A percentile compares a stretch with the other conserved stretches of the same genome.
These are phyloP conservation scores for Pilophorus perplexus DNA, from an alignment of 2,888 invertebrate species.

Conservation along the genomic window DNA sequence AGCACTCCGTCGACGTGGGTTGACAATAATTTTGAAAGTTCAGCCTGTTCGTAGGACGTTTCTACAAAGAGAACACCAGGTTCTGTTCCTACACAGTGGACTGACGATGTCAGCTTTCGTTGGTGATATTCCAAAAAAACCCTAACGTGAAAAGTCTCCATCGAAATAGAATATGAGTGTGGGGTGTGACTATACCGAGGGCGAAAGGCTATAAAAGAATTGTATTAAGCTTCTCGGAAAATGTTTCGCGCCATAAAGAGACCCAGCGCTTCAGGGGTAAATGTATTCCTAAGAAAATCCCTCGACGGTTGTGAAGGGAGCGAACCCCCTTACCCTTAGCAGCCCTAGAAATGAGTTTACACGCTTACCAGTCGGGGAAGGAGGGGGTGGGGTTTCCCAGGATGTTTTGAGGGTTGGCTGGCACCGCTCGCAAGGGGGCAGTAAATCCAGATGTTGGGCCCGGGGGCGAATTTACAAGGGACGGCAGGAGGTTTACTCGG, in stretches of 20 bases:
- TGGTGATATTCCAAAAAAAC: too few relatives aligned
- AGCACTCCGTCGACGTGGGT: too few relatives aligned
- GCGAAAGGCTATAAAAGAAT: constrained; percentile 37
- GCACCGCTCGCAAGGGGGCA: constrained; percentile 23
- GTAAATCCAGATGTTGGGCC: constrained; percentile 28
- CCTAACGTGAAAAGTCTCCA: too few relatives aligned
- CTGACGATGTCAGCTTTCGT: too few relatives aligned
- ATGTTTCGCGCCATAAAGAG: constrained; percentile 17
- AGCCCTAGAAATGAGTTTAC: constrained; percentile 29
- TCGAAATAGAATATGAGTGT: too few relatives aligned
- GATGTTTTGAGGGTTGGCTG: too few relatives aligned
- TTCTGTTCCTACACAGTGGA: too few relatives aligned
- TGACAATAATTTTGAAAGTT: too few relatives aligned
- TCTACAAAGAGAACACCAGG: too few relatives aligned
- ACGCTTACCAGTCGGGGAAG: constrained; percentile 2
- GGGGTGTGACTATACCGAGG: too few relatives aligned
- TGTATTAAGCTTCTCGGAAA: constrained; percentile 37
- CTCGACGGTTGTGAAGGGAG: constrained; percentile 34
- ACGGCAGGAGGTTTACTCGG: constrained; percentile 1
- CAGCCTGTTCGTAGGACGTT: too few relatives aligned
- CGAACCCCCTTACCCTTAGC: background rate
- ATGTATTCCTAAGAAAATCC: constrained; percentile 41
- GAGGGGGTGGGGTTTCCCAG: too few relatives aligned
- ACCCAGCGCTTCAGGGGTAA: constrained; percentile 20
- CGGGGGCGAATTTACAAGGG: background rate